Conservation (phyloP, 2,113 vertebrate species). For the Catharus bicknelli region DNA sequence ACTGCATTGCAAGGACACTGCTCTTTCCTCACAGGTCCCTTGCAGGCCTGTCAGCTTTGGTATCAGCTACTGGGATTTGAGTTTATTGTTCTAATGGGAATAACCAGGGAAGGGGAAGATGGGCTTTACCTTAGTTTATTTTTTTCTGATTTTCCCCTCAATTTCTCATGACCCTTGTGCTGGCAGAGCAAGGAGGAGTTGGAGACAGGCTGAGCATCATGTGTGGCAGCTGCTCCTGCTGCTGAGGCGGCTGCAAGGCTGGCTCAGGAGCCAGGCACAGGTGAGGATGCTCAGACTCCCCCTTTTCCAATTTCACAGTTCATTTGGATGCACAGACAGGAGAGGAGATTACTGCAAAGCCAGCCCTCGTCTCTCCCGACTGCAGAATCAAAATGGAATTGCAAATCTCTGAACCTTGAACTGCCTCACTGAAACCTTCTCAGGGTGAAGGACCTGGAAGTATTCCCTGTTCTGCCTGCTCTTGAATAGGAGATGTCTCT, state of each 20-base stretch:
- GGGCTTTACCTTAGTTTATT: not conserved
- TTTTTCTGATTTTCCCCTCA: fast-evolving
- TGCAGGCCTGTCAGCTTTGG: not conserved
- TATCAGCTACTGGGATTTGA: not conserved
- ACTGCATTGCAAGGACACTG: not conserved
- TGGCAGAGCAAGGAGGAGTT: not conserved
- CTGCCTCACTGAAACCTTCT: not conserved
- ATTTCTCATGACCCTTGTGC: not conserved
- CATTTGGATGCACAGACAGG: not conserved
- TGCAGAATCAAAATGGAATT: not conserved
- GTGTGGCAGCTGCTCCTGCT: not conserved
- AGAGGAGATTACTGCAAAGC: not conserved
- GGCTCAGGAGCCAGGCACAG: not conserved
- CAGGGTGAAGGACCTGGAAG: not conserved
- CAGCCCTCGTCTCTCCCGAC: not conserved
- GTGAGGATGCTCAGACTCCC: not conserved
- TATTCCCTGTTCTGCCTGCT: not conserved
- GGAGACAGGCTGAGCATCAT: not conserved
- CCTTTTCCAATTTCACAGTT: not conserved
- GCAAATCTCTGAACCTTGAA: not conserved
- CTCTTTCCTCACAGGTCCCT: not conserved
- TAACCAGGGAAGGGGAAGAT: not conserved
- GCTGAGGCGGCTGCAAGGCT: not conserved
- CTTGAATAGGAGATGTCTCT: not conserved
- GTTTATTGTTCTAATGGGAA: not conserved